A percentile compares a stretch with the other conserved stretches of the same genome.
phyloP scores from a whole-genome alignment of 2,888 invertebrate genomes.

The Drosophila borealis region DNA sequence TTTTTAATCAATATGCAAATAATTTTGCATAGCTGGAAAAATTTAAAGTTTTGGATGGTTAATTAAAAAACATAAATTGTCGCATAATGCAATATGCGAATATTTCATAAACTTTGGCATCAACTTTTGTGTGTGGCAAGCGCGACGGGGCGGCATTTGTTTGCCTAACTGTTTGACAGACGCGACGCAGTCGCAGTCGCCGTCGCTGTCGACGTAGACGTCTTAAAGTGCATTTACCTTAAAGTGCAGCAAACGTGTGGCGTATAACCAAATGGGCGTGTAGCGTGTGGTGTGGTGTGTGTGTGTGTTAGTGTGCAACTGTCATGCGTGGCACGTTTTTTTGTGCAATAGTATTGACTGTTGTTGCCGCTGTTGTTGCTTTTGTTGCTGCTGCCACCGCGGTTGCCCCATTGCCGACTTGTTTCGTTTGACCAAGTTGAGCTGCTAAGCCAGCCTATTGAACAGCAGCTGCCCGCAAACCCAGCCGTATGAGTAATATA shows the following conservation, averaged over 20 bases:
- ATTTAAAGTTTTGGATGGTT: constrained; percentile 59
- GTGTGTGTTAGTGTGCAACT: constrained; percentile 43
- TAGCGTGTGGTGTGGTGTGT: constrained; percentile 11
- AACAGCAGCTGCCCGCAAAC: constrained; percentile 15
- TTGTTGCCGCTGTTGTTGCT: constrained; percentile 8
- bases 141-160: constrained; percentile 30
- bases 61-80: constrained; percentile 78
- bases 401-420: constrained; percentile 41
- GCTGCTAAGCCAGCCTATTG: constrained; percentile 22
- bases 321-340: constrained; percentile 75
- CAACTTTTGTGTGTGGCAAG: constrained; percentile 22
- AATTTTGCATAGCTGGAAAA: constrained; percentile 35
- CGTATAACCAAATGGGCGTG: constrained; percentile 53
- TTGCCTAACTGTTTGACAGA: constrained; percentile 44
- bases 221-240: constrained; percentile 80
- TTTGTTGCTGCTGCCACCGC: constrained; percentile 16
- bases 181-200: constrained; percentile 22
- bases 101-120: constrained; percentile 42
- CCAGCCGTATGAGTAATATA: constrained; percentile 66
- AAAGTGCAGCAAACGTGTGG: constrained; percentile 59
- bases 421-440: constrained; percentile 63
- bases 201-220: constrained; percentile 19
- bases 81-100: constrained; percentile 58
- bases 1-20: constrained; percentile 71
- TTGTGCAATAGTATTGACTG: constrained; percentile 58